Evolutionary conservation across 2,888 invertebrate species (phyloP), one percentile per base, ranked within the genome.

Genomic region (Drepanosiphum platanoidis): DNA sequence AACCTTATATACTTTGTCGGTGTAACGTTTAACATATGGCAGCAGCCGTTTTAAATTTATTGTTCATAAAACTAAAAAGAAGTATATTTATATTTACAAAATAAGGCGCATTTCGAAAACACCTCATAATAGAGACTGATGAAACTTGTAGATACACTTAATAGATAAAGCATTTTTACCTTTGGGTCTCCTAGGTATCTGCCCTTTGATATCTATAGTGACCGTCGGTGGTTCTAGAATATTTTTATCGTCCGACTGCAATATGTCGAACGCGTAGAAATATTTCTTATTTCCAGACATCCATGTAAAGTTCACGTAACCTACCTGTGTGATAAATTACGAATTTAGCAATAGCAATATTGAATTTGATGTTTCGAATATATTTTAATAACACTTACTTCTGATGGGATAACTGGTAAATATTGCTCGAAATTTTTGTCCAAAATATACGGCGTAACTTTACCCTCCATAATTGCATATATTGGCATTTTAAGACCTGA

Each of bases 261-360:
- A 91, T 84, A 94, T 93, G 90, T 96, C 96, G 90, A 97, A 97
- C 89, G 96, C 93, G 89, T 97, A 97, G 89, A 92, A 93, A 89
- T 95, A 96, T 89, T 94, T 94, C 89, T 94, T 94, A 87, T 91
- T 91, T 30, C 95, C 95, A 1, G 96, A 94, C 89, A 94, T 94
- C 97, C 96, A 96, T 71, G 96, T 96, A 89, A 97, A 96, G 90
- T 96, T 96, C 1, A 96, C 96, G 89, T 94, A 94, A 87, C 94
- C 94, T 36, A 90, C 90, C 90, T 90, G 86, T 3, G 11, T 61
- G 22, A n/a, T 61, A 27, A 61, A 30, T 61, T 34, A 36, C 18
- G 61, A 7, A 77, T 13, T 22, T 34, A 86, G 27, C 42, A 42
- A 71, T 34, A 68, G 1, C 3, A 66, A 39, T 64, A 64, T 61